These are phyloP conservation scores for Drosophila mimetica DNA, from an alignment of 2,888 invertebrate species.

Conservation along the genomic window DNA sequence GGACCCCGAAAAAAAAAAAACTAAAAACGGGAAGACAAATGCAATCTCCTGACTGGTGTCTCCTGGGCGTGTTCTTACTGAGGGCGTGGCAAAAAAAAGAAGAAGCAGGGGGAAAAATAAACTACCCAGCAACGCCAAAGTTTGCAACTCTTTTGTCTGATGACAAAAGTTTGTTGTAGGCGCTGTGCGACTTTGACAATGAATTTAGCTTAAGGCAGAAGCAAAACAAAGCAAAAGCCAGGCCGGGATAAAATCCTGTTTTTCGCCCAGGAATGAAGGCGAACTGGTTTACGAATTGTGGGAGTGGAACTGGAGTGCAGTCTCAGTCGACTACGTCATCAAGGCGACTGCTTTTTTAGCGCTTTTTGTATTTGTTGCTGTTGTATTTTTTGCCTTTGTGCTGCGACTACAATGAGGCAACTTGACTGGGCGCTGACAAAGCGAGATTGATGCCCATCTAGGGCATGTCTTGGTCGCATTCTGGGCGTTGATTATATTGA, in stretches of 20 bases:
- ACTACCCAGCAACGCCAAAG: conserved; percentile 40
- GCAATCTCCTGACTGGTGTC: conserved; percentile 45
- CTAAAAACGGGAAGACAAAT: conserved; percentile 37
- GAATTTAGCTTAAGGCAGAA: conserved; percentile 74
- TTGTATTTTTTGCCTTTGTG: conserved; percentile 33
- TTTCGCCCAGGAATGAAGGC: conserved; percentile 56
- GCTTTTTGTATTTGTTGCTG: conserved; percentile 8
- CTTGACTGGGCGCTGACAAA: conserved; percentile 68
- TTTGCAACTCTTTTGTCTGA: conserved; percentile 76
- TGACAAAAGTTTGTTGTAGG: conserved; percentile 78
- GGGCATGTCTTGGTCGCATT: conserved; percentile 48
- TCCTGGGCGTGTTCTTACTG: conserved; percentile 42
- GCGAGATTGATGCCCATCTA: conserved; percentile 71
- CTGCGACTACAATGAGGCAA: conserved; percentile 66
- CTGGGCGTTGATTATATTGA: conserved; percentile 51
- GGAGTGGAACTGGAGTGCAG: conserved; percentile 54
- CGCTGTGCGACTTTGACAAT: conserved; percentile 77
- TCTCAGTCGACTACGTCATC: conserved; percentile 64
- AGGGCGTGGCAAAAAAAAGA: conserved; percentile 20
- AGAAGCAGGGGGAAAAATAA: background rate
- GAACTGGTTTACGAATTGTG: conserved; percentile 68
- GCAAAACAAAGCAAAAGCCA: conserved; percentile 43
- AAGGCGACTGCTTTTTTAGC: conserved; percentile 46
- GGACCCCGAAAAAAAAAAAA: conserved; percentile 6
- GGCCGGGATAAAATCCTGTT: conserved; percentile 63